A percentile compares a stretch with the other conserved stretches of the same genome.
phyloP scores from a whole-genome alignment of 2,797 vertebrate species.

The Protosalanx chinensis region DNA sequence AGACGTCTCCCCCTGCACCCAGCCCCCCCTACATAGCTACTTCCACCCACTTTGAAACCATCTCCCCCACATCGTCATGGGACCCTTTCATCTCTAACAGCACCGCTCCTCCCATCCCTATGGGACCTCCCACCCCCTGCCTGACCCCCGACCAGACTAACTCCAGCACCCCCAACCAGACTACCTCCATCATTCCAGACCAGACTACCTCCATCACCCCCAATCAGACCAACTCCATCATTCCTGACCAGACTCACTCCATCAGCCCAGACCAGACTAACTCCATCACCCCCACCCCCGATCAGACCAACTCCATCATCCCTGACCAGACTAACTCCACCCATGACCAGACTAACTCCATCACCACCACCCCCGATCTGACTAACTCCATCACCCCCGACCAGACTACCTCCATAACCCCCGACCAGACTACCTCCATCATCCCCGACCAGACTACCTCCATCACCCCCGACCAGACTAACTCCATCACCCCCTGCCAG shows the following conservation, averaged over 20 bases:
- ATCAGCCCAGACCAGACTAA: conserved; percentile 24
- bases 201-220: conserved; percentile 26
- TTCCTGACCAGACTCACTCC: not conserved
- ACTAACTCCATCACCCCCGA: no score
- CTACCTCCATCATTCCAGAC: conserved; percentile 33
- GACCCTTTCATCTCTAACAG: not conserved
- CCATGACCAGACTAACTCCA: no score
- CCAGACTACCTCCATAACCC: not conserved
- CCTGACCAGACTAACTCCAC: no score
- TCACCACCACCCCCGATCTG: no score
- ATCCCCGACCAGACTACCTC: no score
- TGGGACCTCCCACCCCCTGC: not conserved
- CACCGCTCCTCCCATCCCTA: not conserved
- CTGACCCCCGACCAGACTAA: not conserved
- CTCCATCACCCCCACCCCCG: not conserved
- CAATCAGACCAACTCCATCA: conserved; percentile 19
- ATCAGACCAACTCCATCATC: no score
- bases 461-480: no score
- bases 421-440: conserved; percentile 26
- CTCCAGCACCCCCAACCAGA: conserved; percentile 21
- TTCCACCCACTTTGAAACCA: not conserved
- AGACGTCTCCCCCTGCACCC: conserved; percentile 44
- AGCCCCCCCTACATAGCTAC: conserved; percentile 18
- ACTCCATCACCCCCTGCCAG: not conserved
- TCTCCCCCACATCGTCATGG: not conserved